Evolutionary conservation across 2,797 vertebrate species (phyloP).

Genomic region (Arremon aurantiirostris): DNA sequence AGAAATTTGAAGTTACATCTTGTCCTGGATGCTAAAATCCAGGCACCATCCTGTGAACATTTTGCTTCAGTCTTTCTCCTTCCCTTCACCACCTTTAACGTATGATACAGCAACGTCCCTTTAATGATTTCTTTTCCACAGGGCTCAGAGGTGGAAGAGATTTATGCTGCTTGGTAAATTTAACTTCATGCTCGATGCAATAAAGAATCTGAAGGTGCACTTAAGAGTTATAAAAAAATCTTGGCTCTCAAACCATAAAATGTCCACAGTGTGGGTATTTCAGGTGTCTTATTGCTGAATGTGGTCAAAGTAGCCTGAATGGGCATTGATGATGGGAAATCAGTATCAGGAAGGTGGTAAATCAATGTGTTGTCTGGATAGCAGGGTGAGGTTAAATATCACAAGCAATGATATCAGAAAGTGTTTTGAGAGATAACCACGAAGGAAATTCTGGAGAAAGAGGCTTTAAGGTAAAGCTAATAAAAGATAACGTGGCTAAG

Average conservation of each 20-base stretch:
- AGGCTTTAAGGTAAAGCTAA: neutral
- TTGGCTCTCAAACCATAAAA: conserved; percentile 9
- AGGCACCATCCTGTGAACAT: neutral
- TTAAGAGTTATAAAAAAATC: conserved; percentile 39
- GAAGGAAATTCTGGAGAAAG: neutral
- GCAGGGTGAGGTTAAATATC: neutral
- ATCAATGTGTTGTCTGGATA: neutral
- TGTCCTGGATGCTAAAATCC: neutral
- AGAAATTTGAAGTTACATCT: neutral
- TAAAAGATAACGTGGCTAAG: neutral
- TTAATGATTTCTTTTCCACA: neutral
- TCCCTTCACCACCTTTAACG: neutral
- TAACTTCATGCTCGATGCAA: neutral
- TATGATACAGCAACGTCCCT: neutral
- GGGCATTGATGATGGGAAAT: neutral
- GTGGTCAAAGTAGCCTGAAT: neutral
- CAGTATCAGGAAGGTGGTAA: neutral
- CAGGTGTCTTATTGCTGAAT: neutral
- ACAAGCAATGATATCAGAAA: neutral
- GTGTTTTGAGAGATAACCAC: neutral
- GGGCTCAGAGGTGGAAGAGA: neutral
- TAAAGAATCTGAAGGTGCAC: conserved; percentile 34
- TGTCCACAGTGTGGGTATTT: neutral
- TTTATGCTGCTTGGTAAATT: conserved; percentile 29
- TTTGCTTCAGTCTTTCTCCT: neutral